Evolutionary conservation across 1,140 invertebrate genomes (phyloP).

Genomic region (Euwallacea similis): DNA sequence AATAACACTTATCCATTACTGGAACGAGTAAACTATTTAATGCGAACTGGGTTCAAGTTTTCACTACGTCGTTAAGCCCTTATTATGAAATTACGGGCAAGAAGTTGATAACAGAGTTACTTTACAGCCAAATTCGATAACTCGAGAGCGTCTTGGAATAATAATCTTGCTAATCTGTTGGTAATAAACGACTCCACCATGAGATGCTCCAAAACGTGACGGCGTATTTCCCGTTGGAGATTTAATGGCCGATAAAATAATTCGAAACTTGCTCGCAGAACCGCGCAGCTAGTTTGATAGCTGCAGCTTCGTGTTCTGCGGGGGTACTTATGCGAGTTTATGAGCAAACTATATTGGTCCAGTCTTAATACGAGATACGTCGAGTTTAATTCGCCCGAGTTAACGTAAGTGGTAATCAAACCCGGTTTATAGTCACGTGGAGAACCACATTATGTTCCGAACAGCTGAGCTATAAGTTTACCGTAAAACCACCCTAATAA

Average conservation of each 20-base stretch:
- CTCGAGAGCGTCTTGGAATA: constrained; percentile 23
- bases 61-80: constrained; percentile 19
- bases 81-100: constrained; percentile 33
- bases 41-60: constrained; percentile 5
- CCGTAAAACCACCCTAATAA: too few relatives aligned
- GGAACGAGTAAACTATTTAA: not conserved
- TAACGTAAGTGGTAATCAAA: constrained; percentile 21
- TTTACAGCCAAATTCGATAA: constrained; percentile 15
- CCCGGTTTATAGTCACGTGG: constrained; percentile 15
- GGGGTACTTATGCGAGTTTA: constrained; percentile 30
- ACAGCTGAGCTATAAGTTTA: too few relatives aligned
- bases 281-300: constrained; percentile 27
- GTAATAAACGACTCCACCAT: constrained; percentile 36
- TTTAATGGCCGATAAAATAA: constrained; percentile 39
- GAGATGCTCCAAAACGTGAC: constrained; percentile 25
- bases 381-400: constrained; percentile 26
- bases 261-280: constrained; percentile 27
- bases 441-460: constrained; percentile 17
- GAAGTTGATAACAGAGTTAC: constrained; percentile 34
- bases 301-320: constrained; percentile 21
- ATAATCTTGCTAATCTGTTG: constrained; percentile 37
- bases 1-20: too few relatives aligned
- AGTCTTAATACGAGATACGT: constrained; percentile 29
- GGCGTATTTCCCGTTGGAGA: constrained; percentile 25
- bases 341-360: constrained; percentile 29